phyloP scores from a whole-genome alignment of 30 jellyfish, hydroid and myxozoan genomes.

The Pelagia noctiluca region DNA sequence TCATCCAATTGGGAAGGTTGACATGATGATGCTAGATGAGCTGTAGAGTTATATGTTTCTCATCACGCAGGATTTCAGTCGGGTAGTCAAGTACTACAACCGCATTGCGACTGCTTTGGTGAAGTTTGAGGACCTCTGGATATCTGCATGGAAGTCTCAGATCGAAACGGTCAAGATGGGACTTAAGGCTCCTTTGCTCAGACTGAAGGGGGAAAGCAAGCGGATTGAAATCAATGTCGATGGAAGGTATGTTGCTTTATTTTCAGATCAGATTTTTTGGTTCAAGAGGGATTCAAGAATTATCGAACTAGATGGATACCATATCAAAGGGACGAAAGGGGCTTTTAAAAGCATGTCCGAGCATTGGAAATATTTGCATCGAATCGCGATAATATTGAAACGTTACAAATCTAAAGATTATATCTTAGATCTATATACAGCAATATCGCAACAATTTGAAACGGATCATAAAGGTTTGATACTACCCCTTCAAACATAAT shows the following conservation, averaged over 20 bases:
- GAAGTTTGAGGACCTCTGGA: slow-evolving; percentile 77
- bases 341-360: too few species aligned
- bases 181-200: slow-evolving; percentile 69
- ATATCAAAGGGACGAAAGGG: too few species aligned
- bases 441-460: too few species aligned
- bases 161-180: slow-evolving; percentile 69
- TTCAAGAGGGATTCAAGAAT: too few species aligned
- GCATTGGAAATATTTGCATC: too few species aligned
- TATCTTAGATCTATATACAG: too few species aligned
- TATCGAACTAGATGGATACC: too few species aligned
- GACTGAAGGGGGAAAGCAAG: slow-evolving; percentile 27
- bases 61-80: slow-evolving; percentile 61
- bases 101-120: slow-evolving; percentile 76
- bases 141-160: slow-evolving; percentile 71
- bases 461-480: too few species aligned
- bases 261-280: background rate
- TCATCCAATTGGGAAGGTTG: too few species aligned
- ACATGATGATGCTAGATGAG: too few species aligned
- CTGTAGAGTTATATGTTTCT: background rate
- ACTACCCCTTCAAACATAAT: too few species aligned
- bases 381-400: too few species aligned
- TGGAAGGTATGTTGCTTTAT: slow-evolving; percentile 38
- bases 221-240: slow-evolving; percentile 69
- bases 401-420: background rate
- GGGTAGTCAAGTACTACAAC: slow-evolving; percentile 72